phyloP scores from a whole-genome alignment of 1,140 invertebrate genomes.

The Papilio machaon region DNA sequence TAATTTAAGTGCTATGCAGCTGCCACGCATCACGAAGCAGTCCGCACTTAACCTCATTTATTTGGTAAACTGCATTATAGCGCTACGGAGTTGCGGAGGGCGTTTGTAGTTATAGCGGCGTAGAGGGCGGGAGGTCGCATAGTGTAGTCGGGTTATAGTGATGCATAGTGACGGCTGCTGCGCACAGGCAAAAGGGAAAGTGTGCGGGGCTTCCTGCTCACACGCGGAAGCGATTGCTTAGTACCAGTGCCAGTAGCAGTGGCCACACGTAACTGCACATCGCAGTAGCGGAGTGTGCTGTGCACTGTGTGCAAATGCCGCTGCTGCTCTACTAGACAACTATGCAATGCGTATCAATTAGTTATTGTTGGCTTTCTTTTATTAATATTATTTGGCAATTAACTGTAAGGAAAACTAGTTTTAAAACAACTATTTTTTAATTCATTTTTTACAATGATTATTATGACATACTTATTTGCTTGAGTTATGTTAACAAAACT shows the following conservation, averaged over 20 bases:
- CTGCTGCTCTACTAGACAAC: not conserved
- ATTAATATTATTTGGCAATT: not conserved
- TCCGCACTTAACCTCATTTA: conserved; percentile 76
- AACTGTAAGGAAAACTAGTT: not conserved
- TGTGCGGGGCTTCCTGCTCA: conserved; percentile 73
- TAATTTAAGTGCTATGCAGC: conserved; percentile 67
- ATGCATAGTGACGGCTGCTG: conserved; percentile 75
- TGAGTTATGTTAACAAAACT: not conserved
- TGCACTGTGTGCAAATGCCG: conserved; percentile 43
- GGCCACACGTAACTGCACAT: conserved; percentile 67
- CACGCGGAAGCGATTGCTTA: conserved; percentile 74
- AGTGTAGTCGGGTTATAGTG: conserved; percentile 63
- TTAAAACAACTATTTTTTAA: not conserved
- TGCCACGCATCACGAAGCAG: conserved; percentile 65
- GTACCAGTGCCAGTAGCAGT: conserved; percentile 45
- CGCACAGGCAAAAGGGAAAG: conserved; percentile 80
- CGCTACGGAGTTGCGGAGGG: conserved; percentile 49
- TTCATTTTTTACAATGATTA: not conserved
- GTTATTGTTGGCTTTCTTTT: not conserved
- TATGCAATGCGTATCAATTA: not conserved
- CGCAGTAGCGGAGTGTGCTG: conserved; percentile 47
- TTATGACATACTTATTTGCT: not conserved
- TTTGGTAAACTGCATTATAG: conserved; percentile 74
- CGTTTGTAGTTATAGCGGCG: conserved; percentile 26
- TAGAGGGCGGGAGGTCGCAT: conserved; percentile 43